phyloP scores from a whole-genome alignment of 2,113 vertebrate genomes.

The Mesoclemmys tuberculata region DNA sequence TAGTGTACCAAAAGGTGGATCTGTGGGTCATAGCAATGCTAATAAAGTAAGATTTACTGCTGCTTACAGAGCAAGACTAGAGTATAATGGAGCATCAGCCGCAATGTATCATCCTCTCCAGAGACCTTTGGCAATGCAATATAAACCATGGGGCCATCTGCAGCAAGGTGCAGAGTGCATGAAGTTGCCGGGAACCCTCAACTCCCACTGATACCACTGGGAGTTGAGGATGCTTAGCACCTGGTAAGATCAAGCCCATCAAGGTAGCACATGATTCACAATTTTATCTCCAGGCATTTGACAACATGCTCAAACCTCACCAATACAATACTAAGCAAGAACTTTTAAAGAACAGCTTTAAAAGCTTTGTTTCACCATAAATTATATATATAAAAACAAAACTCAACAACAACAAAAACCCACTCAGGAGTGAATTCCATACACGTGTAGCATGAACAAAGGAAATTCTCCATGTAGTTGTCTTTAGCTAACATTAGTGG shows the following conservation, averaged over 20 bases:
- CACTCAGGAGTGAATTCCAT: not conserved
- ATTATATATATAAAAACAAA: no score
- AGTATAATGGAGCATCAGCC: not conserved
- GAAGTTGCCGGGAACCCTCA: not conserved
- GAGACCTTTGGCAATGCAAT: not conserved
- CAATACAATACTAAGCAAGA: not conserved
- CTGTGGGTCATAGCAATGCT: not conserved
- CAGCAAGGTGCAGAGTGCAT: not conserved
- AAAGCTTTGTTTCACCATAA: not conserved
- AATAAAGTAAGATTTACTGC: not conserved
- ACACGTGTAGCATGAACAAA: not conserved
- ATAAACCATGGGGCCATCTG: not conserved
- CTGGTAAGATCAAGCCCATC: not conserved
- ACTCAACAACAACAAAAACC: not conserved
- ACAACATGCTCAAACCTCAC: not conserved
- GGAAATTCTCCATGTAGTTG: not conserved
- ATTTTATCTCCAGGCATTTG: not conserved
- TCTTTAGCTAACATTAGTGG: not conserved
- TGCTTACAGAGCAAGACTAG: not conserved
- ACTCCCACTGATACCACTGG: not conserved
- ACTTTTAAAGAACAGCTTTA: not conserved
- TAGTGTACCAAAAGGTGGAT: not conserved
- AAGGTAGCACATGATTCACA: not conserved
- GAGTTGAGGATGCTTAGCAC: not conserved
- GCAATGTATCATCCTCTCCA: not conserved